A percentile compares a stretch with the other conserved stretches of the same genome.
Evolutionary conservation across 1,140 invertebrate species (phyloP).

Genomic region (Reticulitermes speratus): DNA sequence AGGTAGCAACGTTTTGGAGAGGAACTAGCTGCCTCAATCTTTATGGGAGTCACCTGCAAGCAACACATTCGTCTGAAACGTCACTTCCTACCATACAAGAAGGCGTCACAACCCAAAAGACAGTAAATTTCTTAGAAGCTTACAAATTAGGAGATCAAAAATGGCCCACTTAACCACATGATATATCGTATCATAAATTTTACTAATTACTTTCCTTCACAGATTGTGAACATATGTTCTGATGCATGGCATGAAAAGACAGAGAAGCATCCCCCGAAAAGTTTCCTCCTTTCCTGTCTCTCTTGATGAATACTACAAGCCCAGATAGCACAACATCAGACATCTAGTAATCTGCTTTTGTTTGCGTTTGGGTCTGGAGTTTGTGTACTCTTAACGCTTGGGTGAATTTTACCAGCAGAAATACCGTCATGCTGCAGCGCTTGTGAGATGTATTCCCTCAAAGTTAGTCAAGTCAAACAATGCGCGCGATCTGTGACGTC

Average conservation of each 20-base stretch:
- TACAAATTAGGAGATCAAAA: too few species aligned
- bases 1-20: too few species aligned
- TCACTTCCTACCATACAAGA: too few species aligned
- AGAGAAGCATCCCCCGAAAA: too few species aligned
- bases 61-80: too few species aligned
- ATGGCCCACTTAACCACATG: too few species aligned
- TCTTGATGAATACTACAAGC: neutral
- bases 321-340: constrained; percentile 7
- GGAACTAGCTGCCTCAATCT: too few species aligned
- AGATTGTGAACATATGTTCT: neutral
- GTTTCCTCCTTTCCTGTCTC: too few species aligned
- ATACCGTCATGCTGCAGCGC: neutral
- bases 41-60: too few species aligned
- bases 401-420: neutral
- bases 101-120: too few species aligned
- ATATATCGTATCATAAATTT: too few species aligned
- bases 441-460: neutral
- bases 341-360: constrained; percentile 8
- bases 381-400: constrained; percentile 11
- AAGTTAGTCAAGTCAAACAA: constrained; percentile 11
- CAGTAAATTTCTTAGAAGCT: too few species aligned
- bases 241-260: neutral
- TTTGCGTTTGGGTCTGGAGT: neutral
- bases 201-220: neutral
- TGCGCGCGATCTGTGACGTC: constrained; percentile 1